A percentile compares a stretch with the other conserved stretches of the same genome.
These are phyloP conservation scores for Ptilonorhynchus violaceus DNA, from an alignment of 2,113 vertebrate species.

Conservation along the genomic window DNA sequence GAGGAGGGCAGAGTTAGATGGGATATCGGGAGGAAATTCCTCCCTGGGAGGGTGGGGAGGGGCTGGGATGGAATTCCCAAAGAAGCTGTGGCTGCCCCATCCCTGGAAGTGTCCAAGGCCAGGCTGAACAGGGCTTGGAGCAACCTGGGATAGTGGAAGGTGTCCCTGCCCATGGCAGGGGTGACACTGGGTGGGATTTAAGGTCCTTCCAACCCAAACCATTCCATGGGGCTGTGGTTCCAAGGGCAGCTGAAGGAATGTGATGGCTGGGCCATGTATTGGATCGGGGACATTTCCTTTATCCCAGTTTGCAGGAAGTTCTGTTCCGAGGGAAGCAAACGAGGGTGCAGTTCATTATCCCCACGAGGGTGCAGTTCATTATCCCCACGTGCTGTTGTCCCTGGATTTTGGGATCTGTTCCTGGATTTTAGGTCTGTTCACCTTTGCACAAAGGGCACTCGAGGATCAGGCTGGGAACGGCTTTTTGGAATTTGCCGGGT, in stretches of 20 bases:
- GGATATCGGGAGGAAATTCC: not conserved
- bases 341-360: not conserved
- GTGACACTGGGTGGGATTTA: accelerated
- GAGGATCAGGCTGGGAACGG: not conserved
- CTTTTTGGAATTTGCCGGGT: not conserved
- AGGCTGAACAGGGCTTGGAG: not conserved
- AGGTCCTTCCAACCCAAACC: not conserved
- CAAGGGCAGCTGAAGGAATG: not conserved
- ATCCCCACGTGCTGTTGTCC: accelerated
- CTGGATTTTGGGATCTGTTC: not conserved
- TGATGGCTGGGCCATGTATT: accelerated
- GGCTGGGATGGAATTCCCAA: not conserved
- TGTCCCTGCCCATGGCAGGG: not conserved
- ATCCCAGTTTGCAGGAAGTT: not conserved
- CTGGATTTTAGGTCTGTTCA: too few relatives aligned
- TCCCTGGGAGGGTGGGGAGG: not conserved
- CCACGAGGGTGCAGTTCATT: not conserved
- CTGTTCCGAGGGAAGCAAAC: not conserved
- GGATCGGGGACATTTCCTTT: not conserved
- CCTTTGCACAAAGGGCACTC: not conserved
- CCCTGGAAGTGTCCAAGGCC: not conserved
- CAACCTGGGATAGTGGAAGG: accelerated
- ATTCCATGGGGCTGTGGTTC: not conserved
- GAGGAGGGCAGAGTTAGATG: not conserved
- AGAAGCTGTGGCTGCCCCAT: not conserved